These are phyloP conservation scores for Cyphomyrus plagiostoma DNA, from an alignment of 2,113 vertebrate species.

Conservation along the genomic window DNA sequence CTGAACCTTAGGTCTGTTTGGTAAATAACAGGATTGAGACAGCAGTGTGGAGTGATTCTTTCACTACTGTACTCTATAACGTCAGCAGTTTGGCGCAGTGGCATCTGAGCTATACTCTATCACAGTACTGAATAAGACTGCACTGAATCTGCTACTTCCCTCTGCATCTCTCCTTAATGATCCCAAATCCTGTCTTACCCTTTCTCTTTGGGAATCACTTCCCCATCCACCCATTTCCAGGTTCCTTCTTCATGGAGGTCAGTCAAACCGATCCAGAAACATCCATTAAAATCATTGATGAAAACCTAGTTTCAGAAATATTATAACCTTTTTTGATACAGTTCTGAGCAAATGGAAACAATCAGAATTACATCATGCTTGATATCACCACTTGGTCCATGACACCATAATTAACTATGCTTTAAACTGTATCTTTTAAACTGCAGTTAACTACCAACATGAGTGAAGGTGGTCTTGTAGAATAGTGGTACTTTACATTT, in stretches of 20 bases:
- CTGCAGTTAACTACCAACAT: neutral
- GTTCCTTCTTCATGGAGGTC: constrained; percentile 17
- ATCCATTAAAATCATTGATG: neutral
- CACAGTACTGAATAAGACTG: neutral
- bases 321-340: neutral
- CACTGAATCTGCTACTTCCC: neutral
- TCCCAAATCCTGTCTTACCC: neutral
- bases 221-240: constrained; percentile 44
- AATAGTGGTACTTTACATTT: neutral
- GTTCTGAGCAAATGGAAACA: neutral
- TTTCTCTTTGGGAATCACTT: neutral
- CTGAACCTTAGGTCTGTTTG: neutral
- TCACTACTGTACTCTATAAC: neutral
- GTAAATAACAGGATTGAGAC: neutral
- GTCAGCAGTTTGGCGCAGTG: neutral
- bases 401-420: neutral
- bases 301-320: neutral
- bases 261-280: constrained; percentile 41
- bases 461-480: neutral
- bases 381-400: neutral
- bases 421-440: neutral
- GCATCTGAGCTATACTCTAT: neutral
- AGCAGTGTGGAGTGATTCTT: neutral
- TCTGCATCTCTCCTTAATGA: neutral
- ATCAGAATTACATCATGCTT: neutral